A percentile compares a stretch with the other conserved stretches of the same genome.
These are phyloP conservation scores for Lumbricus terrestris DNA, from an alignment of 2,888 invertebrate genomes.

Conservation along the genomic window DNA sequence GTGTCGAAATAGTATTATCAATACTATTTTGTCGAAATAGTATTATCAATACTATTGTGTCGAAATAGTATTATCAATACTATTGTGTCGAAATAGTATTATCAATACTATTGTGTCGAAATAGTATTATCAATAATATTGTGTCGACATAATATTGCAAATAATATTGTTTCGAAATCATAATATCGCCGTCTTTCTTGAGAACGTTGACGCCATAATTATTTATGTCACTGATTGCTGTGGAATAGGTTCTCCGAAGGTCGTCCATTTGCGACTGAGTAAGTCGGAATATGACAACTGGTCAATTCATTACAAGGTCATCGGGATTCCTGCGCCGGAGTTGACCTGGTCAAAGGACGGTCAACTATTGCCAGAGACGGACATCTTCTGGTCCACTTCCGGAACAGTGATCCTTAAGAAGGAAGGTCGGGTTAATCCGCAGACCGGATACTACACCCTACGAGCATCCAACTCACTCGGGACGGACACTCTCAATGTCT, in stretches of 20 bases:
- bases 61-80: too few relatives aligned
- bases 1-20: too few relatives aligned
- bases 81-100: too few relatives aligned
- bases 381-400: background rate
- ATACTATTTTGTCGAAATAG: too few relatives aligned
- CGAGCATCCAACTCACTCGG: background rate
- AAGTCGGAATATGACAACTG: background rate
- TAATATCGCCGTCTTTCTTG: too few relatives aligned
- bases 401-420: background rate
- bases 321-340: background rate
- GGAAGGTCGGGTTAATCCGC: background rate
- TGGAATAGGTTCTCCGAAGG: slow-evolving; percentile 3
- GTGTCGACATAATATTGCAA: too few relatives aligned
- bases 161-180: too few relatives aligned
- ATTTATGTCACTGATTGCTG: too few relatives aligned
- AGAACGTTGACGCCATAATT: too few relatives aligned
- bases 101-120: too few relatives aligned
- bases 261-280: background rate
- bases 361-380: background rate
- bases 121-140: too few relatives aligned
- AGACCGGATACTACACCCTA: background rate
- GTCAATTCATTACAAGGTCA: background rate
- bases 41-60: too few relatives aligned
- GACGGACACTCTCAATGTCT: background rate
- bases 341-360: background rate